Evolutionary conservation across 2,888 invertebrate genomes (phyloP), one percentile per base, ranked within the genome.

Genomic region (Poecilobothrus nobilitatus): DNA sequence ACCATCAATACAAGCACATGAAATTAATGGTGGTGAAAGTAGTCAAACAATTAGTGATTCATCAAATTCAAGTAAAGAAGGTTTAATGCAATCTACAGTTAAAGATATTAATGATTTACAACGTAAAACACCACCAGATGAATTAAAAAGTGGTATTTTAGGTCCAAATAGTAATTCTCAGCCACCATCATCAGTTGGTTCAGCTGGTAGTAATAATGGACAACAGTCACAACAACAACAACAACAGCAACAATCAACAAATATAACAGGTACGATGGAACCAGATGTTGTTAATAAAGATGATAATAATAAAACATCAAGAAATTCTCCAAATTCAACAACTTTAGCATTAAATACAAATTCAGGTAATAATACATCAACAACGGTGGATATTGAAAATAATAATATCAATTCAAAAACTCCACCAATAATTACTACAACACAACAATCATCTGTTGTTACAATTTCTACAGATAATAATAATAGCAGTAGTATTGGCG

Each of bases 21-120:
- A 81, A 70, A 70, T 78, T 0, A 81, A 80, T 67, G 73, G 76
- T 21, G 78, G 78, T 41, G 77, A 75, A 20, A 73, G 73, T 75
- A 68, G 72, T 53, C 68, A 71, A 67, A 67, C 71, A 65, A 71
- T 72, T 22, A 75, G 71, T 66, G 74, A 73, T 65, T 70, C 71
- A 10, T 73, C 72, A 2, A 76, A 77, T 20, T 75, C 76, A 3
- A 73, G 73, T 66, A 77, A 77, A 69, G 76, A 77, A 61, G 71
- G 70, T 64, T 27, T 68, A 18, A 67, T 67, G 4, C 21, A 37
- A 34, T 22, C 62, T 18, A 44, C 67, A 37, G 66, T 53, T 20
- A 70, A 67, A 67, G 67, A 44, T 67, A 67, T 66, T 66, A 67
- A 67, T 27, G 63, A 22, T 53, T 69, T 69, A 27, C 65, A 69